Evolutionary conservation across 1,140 invertebrate genomes (phyloP).

Genomic region (Micrasema minimum): DNA sequence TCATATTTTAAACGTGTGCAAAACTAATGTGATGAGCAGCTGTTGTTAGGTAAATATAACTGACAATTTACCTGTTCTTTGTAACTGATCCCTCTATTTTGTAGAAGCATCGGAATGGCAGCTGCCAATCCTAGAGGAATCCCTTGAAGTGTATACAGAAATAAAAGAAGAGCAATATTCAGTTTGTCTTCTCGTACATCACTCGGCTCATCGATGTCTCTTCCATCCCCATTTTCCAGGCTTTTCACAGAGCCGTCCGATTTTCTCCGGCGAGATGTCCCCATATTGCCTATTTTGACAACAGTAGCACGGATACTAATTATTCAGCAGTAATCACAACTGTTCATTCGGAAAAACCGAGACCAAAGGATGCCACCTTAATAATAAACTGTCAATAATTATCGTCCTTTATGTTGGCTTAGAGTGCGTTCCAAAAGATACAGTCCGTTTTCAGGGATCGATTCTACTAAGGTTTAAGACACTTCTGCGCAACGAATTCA

Average conservation of each 20-base stretch:
- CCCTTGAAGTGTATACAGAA: slow-evolving; percentile 95
- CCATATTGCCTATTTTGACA: slow-evolving; percentile 50
- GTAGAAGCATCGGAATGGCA: slow-evolving; percentile 94
- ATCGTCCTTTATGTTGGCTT: too few relatives aligned
- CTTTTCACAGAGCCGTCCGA: slow-evolving; percentile 45
- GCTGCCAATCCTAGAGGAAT: slow-evolving; percentile 94
- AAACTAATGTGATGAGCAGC: too few relatives aligned
- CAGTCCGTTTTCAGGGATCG: too few relatives aligned
- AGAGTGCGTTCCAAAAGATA: too few relatives aligned
- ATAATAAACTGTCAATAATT: too few relatives aligned
- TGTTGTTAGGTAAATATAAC: too few relatives aligned
- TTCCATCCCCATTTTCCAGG: slow-evolving; percentile 61
- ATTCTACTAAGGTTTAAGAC: too few relatives aligned
- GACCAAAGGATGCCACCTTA: background rate
- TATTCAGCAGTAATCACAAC: background rate
- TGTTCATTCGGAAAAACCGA: background rate
- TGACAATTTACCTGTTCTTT: slow-evolving; percentile 70
- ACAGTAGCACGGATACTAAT: background rate
- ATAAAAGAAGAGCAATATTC: slow-evolving; percentile 88
- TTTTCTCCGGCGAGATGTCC: slow-evolving; percentile 35
- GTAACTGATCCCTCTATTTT: slow-evolving; percentile 90
- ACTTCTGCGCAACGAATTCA: too few relatives aligned
- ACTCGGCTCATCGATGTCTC: slow-evolving; percentile 57
- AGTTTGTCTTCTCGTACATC: slow-evolving; percentile 77
- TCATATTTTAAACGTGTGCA: too few relatives aligned